These are phyloP conservation scores for Aptenodytes forsteri DNA, from an alignment of 2,113 vertebrate genomes.

Conservation along the genomic window DNA sequence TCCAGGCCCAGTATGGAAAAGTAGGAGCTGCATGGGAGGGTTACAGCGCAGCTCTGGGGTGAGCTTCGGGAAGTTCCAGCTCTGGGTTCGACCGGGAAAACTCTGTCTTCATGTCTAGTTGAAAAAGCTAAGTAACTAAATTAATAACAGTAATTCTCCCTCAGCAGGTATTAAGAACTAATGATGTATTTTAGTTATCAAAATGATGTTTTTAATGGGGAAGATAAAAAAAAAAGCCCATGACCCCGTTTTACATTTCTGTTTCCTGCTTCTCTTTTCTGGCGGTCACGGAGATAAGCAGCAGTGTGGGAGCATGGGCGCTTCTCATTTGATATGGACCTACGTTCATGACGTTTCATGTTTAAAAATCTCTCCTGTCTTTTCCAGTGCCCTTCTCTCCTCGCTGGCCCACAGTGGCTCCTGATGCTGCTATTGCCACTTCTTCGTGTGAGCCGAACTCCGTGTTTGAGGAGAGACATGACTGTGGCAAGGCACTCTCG, in stretches of 20 bases:
- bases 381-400: not conserved
- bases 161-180: not conserved
- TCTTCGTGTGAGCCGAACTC: not conserved
- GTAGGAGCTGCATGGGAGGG: not conserved
- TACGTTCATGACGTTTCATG: not conserved
- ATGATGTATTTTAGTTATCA: not conserved
- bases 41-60: not conserved
- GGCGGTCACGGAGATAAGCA: not conserved
- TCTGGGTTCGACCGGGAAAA: not conserved
- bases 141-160: not conserved
- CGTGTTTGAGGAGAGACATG: fast-evolving
- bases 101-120: not conserved
- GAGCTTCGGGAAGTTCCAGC: not conserved
- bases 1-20: not conserved
- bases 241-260: not conserved
- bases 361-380: not conserved
- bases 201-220: not conserved
- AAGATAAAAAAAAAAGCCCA: not conserved
- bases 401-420: fast-evolving
- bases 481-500: not conserved
- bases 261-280: not conserved
- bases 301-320: not conserved
- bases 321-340: not conserved
- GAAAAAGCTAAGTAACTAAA: not conserved
- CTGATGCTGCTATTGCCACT: not conserved